These are phyloP conservation scores for Monarcha castaneiventris DNA, from an alignment of 2,113 vertebrate species.

Conservation along the genomic window DNA sequence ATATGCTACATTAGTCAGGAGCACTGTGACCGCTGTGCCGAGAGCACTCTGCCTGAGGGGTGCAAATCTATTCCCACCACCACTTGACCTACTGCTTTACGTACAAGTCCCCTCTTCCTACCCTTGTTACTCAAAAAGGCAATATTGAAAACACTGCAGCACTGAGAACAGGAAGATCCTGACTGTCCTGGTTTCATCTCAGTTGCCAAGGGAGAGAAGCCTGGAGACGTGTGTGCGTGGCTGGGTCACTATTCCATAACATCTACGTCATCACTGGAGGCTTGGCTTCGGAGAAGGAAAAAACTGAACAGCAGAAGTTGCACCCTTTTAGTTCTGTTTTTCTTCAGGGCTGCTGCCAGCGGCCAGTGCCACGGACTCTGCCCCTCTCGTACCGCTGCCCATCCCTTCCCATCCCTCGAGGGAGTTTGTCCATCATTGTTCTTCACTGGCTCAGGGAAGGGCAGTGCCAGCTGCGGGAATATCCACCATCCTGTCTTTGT, in stretches of 20 bases:
- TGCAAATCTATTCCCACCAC: not conserved
- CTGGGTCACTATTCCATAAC: not conserved
- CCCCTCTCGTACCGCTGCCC: rapidly evolving
- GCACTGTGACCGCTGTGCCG: not conserved
- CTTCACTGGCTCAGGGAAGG: not conserved
- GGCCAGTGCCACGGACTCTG: not conserved
- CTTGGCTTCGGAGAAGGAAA: no score
- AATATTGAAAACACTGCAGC: not conserved
- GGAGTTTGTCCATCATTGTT: not conserved
- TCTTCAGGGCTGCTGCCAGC: rapidly evolving
- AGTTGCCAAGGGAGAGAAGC: not conserved
- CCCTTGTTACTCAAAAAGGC: not conserved
- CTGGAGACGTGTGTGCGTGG: rapidly evolving
- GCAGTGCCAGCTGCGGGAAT: not conserved
- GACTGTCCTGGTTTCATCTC: rapidly evolving
- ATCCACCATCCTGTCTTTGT: not conserved
- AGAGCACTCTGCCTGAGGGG: not conserved
- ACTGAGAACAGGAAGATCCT: not conserved
- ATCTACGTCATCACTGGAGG: not conserved
- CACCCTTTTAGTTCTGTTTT: not conserved
- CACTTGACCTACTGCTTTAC: not conserved
- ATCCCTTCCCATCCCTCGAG: no score
- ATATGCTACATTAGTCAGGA: rapidly evolving
- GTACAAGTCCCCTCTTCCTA: not conserved
- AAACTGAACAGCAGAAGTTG: not conserved